Conservation (phyloP, 2,797 vertebrate species). For the Characodon lateralis region DNA sequence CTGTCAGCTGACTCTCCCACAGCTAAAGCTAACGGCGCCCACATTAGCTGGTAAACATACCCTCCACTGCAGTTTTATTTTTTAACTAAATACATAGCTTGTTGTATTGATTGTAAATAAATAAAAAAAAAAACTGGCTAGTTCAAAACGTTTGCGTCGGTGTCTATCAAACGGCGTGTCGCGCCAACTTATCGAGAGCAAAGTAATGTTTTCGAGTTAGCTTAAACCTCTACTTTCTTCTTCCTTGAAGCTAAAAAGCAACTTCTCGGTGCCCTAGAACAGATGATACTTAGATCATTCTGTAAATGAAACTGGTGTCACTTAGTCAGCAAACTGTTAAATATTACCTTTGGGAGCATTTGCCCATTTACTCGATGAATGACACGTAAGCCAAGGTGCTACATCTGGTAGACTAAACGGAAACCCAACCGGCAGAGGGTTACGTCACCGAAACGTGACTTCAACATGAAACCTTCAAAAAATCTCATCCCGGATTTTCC, state of each 20-base stretch:
- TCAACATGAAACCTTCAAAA: background rate
- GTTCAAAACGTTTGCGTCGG: background rate
- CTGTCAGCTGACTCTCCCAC: constrained; percentile 78
- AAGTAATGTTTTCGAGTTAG: constrained; percentile 30
- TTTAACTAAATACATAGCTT: background rate
- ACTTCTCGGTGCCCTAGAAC: constrained; percentile 9
- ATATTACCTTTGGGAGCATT: background rate
- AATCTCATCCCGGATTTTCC: background rate
- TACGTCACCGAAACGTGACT: constrained; percentile 45
- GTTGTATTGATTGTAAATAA: background rate
- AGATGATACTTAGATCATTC: background rate
- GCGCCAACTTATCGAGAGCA: constrained; percentile 15
- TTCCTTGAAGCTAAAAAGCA: constrained; percentile 13
- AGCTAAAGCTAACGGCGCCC: constrained; percentile 59
- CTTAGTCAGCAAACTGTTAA: background rate
- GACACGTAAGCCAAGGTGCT: constrained; percentile 10
- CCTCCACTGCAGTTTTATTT: background rate
- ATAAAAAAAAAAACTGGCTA: background rate
- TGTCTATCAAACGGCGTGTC: background rate
- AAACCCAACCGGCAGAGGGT: background rate
- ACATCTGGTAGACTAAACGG: background rate
- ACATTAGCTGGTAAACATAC: constrained; percentile 42
- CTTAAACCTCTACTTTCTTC: constrained; percentile 30
- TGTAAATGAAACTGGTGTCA: background rate
- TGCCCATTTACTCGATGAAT: background rate